Evolutionary conservation across 2,888 invertebrate genomes (phyloP).

Genomic region (Adineta ricciae): DNA sequence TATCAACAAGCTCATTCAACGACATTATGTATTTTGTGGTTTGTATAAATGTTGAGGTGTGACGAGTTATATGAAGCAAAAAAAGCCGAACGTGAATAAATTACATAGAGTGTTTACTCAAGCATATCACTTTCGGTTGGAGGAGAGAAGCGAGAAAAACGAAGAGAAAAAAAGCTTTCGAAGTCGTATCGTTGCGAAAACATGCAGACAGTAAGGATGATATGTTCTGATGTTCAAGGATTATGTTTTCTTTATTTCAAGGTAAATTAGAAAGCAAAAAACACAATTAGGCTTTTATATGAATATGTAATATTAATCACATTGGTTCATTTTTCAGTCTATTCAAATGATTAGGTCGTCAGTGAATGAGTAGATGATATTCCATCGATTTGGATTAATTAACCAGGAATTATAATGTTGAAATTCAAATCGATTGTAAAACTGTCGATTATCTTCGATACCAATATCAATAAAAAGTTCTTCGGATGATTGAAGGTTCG

Average conservation of each 20-base stretch:
- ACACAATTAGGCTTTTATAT: no score
- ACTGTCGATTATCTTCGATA: background rate
- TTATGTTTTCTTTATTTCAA: background rate
- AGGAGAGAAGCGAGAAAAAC: background rate
- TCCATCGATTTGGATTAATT: background rate
- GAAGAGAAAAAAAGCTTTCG: background rate
- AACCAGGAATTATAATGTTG: background rate
- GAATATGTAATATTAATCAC: background rate
- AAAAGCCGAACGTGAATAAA: background rate
- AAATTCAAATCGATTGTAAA: background rate
- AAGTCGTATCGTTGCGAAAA: background rate
- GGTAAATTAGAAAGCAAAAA: background rate
- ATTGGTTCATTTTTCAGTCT: background rate
- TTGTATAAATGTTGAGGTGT: background rate
- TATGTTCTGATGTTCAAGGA: background rate
- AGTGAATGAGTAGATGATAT: background rate
- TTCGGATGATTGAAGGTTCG: background rate
- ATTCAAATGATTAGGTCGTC: background rate
- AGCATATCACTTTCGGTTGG: background rate
- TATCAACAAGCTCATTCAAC: slow-evolving; percentile 5
- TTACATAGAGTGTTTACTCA: background rate
- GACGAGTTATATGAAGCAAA: background rate
- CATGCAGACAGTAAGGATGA: background rate
- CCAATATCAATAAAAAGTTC: background rate
- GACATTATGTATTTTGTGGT: background rate